Evolutionary conservation across 2,113 vertebrate genomes (phyloP).

Genomic region (Pelodiscus sinensis): DNA sequence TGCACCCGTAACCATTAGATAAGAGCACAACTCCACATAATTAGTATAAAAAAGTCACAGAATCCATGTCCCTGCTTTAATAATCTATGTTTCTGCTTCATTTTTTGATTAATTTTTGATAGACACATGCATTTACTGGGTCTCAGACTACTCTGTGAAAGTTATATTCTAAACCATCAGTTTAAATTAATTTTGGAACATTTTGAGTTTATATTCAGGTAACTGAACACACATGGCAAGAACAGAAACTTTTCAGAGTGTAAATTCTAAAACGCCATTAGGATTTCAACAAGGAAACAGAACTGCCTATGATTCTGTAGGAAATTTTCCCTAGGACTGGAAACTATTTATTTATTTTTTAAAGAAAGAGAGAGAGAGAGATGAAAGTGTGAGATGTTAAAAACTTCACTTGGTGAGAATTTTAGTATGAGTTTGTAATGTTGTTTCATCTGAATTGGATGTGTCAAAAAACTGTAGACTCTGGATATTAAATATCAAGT

Average conservation of each 20-base stretch:
- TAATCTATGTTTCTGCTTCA: neutral
- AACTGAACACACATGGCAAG: neutral
- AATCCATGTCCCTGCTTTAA: neutral
- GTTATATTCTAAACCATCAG: neutral
- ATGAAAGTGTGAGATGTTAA: neutral
- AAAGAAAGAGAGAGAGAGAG: neutral
- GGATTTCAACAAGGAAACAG: constrained; percentile 39
- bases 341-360: neutral
- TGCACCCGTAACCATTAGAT: neutral
- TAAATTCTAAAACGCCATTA: constrained; percentile 6
- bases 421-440: neutral
- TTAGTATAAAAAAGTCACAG: neutral
- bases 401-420: neutral
- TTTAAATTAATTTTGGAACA: neutral
- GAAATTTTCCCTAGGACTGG: neutral
- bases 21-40: constrained; percentile 6
- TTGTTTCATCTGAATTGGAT: neutral
- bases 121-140: neutral
- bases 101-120: neutral
- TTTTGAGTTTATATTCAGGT: neutral
- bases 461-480: neutral
- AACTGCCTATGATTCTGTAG: neutral
- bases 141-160: neutral
- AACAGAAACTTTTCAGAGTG: neutral
- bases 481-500: too few species aligned